A percentile compares a stretch with the other conserved stretches of the same genome.
These are phyloP conservation scores for Pinna nobilis DNA, from an alignment of 1,140 invertebrate genomes.

Conservation along the genomic window DNA sequence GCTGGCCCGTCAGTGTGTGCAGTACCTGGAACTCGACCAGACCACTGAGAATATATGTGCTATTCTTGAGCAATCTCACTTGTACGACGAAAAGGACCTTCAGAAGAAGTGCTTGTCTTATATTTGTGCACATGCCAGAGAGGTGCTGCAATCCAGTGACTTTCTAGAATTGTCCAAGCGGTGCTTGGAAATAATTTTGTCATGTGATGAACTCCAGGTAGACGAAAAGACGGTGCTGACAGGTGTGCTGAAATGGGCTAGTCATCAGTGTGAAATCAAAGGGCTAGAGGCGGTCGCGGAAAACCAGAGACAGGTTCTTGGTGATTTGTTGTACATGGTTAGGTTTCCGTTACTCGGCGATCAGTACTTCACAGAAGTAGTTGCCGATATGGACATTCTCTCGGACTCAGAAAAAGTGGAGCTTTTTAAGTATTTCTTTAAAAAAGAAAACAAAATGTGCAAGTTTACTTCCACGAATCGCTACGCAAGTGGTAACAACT, in stretches of 20 bases:
- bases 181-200: constrained; percentile 41
- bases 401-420: constrained; percentile 50
- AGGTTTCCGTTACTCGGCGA: constrained; percentile 52
- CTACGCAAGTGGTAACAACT: constrained; percentile 12
- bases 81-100: constrained; percentile 57
- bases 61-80: constrained; percentile 57
- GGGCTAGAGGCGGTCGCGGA: constrained; percentile 34
- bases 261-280: constrained; percentile 38
- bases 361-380: constrained; percentile 48
- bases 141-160: constrained; percentile 37
- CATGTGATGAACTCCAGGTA: constrained; percentile 42
- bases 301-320: constrained; percentile 44
- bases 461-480: constrained; percentile 32
- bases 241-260: constrained; percentile 43
- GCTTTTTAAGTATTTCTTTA: constrained; percentile 54
- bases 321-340: constrained; percentile 42
- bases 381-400: constrained; percentile 48
- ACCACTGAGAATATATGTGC: constrained; percentile 84
- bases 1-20: constrained; percentile 86
- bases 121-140: constrained; percentile 40
- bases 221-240: constrained; percentile 45
- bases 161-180: constrained; percentile 44
- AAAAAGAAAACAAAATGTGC: constrained; percentile 29
- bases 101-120: constrained; percentile 45
- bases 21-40: constrained; percentile 85